These are phyloP conservation scores for Nyctereutes procyonoides DNA, from an alignment of 2,113 vertebrate genomes.

Conservation along the genomic window DNA sequence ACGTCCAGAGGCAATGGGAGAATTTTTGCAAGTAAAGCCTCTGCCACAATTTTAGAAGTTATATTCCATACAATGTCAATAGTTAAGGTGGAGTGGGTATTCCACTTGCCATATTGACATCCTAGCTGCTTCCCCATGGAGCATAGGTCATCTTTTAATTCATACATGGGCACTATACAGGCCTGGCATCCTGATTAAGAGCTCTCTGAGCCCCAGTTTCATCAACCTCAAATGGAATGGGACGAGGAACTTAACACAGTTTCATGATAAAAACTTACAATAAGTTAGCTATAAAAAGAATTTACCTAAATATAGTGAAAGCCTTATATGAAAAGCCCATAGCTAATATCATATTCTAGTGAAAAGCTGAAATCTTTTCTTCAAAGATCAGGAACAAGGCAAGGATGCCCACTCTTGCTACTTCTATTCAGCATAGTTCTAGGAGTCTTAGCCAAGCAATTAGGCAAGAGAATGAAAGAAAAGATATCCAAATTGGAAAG, in stretches of 20 bases:
- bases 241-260: background rate
- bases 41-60: background rate
- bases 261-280: background rate
- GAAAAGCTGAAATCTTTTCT: background rate
- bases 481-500: background rate
- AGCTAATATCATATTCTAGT: background rate
- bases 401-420: background rate
- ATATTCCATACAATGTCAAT: background rate
- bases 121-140: background rate
- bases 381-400: background rate
- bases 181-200: background rate
- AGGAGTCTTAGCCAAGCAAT: background rate
- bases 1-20: background rate
- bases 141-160: background rate
- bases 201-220: background rate
- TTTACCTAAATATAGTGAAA: background rate
- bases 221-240: background rate
- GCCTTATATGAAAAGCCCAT: background rate
- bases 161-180: background rate
- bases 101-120: background rate
- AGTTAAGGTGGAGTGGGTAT: background rate
- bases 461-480: background rate
- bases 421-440: background rate
- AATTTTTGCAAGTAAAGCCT: background rate
- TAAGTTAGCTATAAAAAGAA: background rate